Base-by-base conservation (phyloP, 2,888 invertebrate genomes). In the Invenusta paracnida region DNA sequence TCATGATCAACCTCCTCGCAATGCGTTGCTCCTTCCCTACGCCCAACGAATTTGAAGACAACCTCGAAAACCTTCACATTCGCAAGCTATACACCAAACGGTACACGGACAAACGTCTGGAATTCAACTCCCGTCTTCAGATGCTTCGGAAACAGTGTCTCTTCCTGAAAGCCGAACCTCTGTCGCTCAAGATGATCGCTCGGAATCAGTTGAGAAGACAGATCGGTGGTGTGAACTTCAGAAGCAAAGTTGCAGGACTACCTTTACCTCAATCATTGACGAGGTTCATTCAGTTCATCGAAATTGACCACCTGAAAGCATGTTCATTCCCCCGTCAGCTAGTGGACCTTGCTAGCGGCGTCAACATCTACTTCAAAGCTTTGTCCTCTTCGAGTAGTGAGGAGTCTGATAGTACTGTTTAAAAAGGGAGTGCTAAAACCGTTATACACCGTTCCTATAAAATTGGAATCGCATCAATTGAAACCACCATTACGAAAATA, bases 71-170 rank as follows among this genome's bases (percentile, higher is more conserved):
- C 30, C 85, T 85, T 2, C 29, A 83, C 17, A 1, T 85, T n/a
- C 85, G 85, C 83, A 85, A 84, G 28, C 85, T 85, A 0, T 85
- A 85, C 85, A 30, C 30, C 1, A 85, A 85, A 84, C 85, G 85
- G 17, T 85, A 85, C 13, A 23, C 2, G 27, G 85, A 85, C 1
- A n/a, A 85, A 1, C 85, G 85, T 1, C 0, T 2, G 1, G 25
- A 83, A 13, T 85, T 85, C 85, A 85, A 13, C 28, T 25, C 83
- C 2, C 28, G 85, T 1, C 85, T 85, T 1, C 82, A 13, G n/a
- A 23, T 29, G 1, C 27, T 85, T n/a, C 28, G 28, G 5, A 0
- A 27, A 0, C 67, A 27, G 27, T 83, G 84, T 81, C 28, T 28
- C n/a, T 23, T 25, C 2, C 81, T 11, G 81, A 85, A 85, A 30